A percentile compares a stretch with the other conserved stretches of the same genome.
phyloP scores from a whole-genome alignment of 64 coral and sea anemone genomes.

The Platygyra sinensis region DNA sequence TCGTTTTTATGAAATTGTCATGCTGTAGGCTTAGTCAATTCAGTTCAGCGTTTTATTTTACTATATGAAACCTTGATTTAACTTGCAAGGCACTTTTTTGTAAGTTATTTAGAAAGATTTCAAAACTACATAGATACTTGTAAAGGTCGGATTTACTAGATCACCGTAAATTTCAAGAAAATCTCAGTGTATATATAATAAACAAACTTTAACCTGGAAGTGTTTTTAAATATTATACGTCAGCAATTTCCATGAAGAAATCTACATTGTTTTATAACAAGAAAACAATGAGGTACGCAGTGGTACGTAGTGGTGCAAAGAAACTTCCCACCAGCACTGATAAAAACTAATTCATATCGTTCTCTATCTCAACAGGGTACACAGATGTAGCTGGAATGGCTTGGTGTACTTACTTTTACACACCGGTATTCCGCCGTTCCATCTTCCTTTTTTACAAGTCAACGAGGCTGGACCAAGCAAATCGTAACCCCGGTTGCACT shows the following conservation, averaged over 20 bases:
- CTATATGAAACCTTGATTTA: conserved; percentile 41
- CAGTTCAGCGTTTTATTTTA: conserved; percentile 40
- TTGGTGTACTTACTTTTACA: no score
- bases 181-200: no score
- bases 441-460: neutral
- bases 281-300: no score
- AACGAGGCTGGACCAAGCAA: neutral
- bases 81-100: conserved; percentile 33
- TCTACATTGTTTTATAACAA: no score
- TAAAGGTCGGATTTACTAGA: neutral
- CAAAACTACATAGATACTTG: no score
- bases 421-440: neutral
- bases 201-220: no score
- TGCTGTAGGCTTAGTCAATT: conserved; percentile 36
- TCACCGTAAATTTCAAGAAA: neutral
- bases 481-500: neutral
- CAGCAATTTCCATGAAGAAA: no score
- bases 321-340: no score
- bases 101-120: conserved; percentile 16
- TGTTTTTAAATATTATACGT: no score
- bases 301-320: no score
- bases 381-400: neutral
- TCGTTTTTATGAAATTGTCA: conserved; percentile 15
- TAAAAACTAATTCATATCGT: no score
- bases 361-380: no score